Base-by-base conservation (phyloP, 2,888 invertebrate species). In the Ormia ochracea region DNA sequence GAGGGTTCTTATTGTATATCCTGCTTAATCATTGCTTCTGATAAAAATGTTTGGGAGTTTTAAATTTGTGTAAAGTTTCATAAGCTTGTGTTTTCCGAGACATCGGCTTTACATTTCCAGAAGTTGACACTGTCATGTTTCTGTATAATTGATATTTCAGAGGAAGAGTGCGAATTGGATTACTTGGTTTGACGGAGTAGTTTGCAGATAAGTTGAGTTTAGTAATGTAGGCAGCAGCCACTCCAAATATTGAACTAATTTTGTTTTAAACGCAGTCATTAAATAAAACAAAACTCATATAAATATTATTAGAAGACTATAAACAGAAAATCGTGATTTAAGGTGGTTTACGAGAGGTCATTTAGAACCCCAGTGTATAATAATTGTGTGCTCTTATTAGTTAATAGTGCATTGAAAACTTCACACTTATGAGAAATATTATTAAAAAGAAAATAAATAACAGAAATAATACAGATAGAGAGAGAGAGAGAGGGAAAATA, bases 371-470 rank as follows among this genome's bases (percentile, higher is more conserved):
- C 58, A 79, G 68, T 28, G n/a, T 72, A 73, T 41, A 48, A 74
- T 5, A 74, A 72, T 66, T 61, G 76, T 76, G 76, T 80, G 80
- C 80, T 80, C 80, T 80, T 80, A 80, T 68, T 80, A 76, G 72
- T 68, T 63, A 50, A 80, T 52, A 79, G 79, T 75, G 69, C 79
- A 75, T 79, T 66, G 66, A 82, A 81, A 66, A 50, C 58, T 52
- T 59, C 45, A 83, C 72, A 83, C 77, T 82, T 79, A 75, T 38
- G 52, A 84, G 70, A 81, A 83, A 83, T 63, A 31, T 19, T 48
- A 31, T 28, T 14, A 50, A 31, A 36, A 43, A 75, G 3, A 33
- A 50, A 61, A n/a, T n/a, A n/a, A n/a, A n/a, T n/a, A n/a, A 48
- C 50, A 26, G 36, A 65, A 36, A 65, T 63, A 43, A 68, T 19